Evolutionary conservation across 2,888 invertebrate genomes (phyloP).

Genomic region (Eretmocerus hayati): DNA sequence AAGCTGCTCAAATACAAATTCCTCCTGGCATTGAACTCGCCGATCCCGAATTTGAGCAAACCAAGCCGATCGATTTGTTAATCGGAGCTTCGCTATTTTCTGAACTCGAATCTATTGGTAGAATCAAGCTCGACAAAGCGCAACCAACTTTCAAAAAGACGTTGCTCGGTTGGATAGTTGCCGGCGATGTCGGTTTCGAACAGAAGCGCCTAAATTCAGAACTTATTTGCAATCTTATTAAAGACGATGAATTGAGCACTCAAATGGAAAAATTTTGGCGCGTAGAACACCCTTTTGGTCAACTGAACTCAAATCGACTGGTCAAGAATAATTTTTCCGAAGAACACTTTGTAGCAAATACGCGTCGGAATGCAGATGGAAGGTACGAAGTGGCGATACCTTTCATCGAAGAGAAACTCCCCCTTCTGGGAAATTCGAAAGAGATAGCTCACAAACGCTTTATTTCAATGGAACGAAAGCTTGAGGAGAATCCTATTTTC

Average conservation of each 20-base stretch:
- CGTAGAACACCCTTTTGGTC: neutral
- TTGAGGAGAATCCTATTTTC: neutral
- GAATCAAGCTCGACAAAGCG: neutral
- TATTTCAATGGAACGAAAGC: neutral
- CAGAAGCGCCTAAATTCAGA: neutral
- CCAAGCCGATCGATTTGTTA: slow-evolving; percentile 3
- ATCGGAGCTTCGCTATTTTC: slow-evolving; percentile 1
- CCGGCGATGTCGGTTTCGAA: neutral
- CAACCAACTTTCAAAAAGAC: slow-evolving; percentile 7
- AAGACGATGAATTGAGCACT: neutral
- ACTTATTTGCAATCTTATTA: neutral
- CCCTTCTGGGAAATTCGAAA: neutral
- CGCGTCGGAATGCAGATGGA: slow-evolving; percentile 2
- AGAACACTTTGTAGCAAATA: slow-evolving; percentile 5
- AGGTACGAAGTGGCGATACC: slow-evolving; percentile 8
- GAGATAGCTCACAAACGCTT: slow-evolving; percentile 1
- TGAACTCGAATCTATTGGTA: slow-evolving; percentile 1
- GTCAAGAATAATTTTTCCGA: neutral
- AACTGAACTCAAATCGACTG: neutral
- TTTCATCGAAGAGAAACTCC: slow-evolving; percentile 1
- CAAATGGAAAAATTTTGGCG: neutral
- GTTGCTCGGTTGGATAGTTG: slow-evolving; percentile 11
- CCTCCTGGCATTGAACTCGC: slow-evolving; percentile 8
- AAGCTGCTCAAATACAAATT: neutral
- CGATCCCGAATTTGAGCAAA: slow-evolving; percentile 4